Conservation (phyloP, 2,888 invertebrate genomes). For the Agonopterix heracliana region DNA sequence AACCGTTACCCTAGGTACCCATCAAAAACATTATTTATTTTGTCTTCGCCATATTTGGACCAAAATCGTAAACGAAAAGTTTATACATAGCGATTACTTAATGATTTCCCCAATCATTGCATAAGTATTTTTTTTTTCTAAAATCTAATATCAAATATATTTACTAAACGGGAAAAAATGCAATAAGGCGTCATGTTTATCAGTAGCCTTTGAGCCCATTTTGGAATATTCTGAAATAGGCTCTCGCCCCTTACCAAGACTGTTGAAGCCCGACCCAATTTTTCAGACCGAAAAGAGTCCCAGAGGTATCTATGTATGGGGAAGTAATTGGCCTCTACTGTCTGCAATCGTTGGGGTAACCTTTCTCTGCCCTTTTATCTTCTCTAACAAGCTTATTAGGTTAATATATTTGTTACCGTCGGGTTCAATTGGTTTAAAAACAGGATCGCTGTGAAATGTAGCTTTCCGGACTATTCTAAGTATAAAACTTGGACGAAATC, state of each 20-base stretch:
- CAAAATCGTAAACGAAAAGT: too few species aligned
- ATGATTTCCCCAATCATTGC: too few species aligned
- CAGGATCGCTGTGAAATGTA: too few species aligned
- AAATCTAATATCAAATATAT: neutral
- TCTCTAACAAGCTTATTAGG: neutral
- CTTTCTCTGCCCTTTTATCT: slow-evolving; percentile 1
- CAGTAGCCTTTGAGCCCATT: slow-evolving; percentile 2
- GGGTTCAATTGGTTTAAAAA: too few species aligned
- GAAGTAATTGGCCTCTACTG: slow-evolving; percentile 4
- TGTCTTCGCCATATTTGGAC: too few species aligned
- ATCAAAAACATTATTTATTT: too few species aligned
- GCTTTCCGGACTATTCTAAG: too few species aligned
- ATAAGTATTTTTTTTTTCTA: too few species aligned
- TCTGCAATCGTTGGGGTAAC: neutral
- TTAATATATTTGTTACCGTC: too few species aligned
- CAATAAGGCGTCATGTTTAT: slow-evolving; percentile 8
- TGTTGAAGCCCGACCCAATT: slow-evolving; percentile 1
- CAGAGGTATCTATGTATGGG: neutral
- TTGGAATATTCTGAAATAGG: slow-evolving; percentile 1
- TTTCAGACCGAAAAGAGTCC: neutral
- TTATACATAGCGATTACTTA: too few species aligned
- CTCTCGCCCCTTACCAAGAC: slow-evolving; percentile 3
- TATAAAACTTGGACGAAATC: too few species aligned
- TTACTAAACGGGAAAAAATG: neutral
- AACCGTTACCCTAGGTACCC: too few species aligned